Evolutionary conservation across 2,113 vertebrate genomes (phyloP), one percentile per base, ranked within the genome.

Genomic region (Nettapus auritus): DNA sequence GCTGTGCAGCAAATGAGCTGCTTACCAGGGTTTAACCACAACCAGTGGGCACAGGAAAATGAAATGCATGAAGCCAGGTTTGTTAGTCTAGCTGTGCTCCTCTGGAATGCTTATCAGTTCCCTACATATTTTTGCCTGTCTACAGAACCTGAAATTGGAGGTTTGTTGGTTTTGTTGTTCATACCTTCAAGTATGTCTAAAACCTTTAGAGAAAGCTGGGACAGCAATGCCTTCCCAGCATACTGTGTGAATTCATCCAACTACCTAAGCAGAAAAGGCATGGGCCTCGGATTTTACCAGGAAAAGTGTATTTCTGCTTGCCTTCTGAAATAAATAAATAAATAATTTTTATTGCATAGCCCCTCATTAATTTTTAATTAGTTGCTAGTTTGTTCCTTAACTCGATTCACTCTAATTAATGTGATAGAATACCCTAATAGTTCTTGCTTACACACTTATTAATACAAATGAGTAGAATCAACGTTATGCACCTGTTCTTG

Each of bases 401-500:
- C 78, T 70, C 64, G 90, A 60, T n/a, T 69, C 95, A 97, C 96
- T 98, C 96, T 96, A 96, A 80, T 86, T 96, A 97, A 93, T 0
- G 18, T 78, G 71, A 91, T 85, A 69, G 70, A 74, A 86, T 94
- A 70, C 12, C 86, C 25, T 71, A 81, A 88, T 84, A 46, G 73
- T 23, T 25, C 46, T 56, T 92, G 33, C 9, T 13, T 62, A 25
- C 87, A 90, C n/a, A 81, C 69, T 42, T 88, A 81, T 95, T 97
- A 97, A 97, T 98, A 94, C 87, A 94, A 95, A 96, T 91, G 79
- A 97, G 88, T 84, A 93, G 79, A 95, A 86, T 88, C 91, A 66
- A 70, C 20, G 57, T 80, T 82, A 48, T 52, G 74, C 96, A 94
- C 52, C 91, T 97, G 97, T 78, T 93, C 87, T 93, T 90, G 68